These are phyloP conservation scores for Mya arenaria DNA, from an alignment of 1,140 invertebrate genomes.

Conservation along the genomic window DNA sequence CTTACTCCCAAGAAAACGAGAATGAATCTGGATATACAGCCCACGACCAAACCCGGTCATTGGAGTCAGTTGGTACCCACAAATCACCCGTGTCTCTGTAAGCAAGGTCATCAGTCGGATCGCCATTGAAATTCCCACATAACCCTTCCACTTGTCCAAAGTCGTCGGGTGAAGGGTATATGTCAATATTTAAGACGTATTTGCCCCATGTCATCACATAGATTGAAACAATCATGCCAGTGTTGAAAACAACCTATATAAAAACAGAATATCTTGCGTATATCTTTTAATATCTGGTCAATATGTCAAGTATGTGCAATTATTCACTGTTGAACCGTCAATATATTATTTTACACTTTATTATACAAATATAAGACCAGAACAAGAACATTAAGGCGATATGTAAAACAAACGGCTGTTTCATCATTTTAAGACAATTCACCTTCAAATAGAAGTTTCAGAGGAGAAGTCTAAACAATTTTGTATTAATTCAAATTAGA, in stretches of 20 bases:
- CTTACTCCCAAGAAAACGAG: slow-evolving; percentile 34
- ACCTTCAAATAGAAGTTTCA: too few relatives aligned
- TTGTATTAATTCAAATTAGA: too few relatives aligned
- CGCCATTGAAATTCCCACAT: slow-evolving; percentile 39
- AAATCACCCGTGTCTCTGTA: background rate
- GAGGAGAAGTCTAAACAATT: too few relatives aligned
- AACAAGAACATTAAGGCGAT: too few relatives aligned
- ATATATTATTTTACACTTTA: too few relatives aligned
- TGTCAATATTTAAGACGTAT: slow-evolving; percentile 24
- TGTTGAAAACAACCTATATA: slow-evolving; percentile 31
- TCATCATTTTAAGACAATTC: too few relatives aligned
- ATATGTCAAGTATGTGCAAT: too few relatives aligned
- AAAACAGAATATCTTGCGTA: too few relatives aligned
- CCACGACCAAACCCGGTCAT: background rate
- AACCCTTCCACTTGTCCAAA: slow-evolving; percentile 24
- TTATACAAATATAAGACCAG: too few relatives aligned
- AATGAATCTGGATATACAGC: slow-evolving; percentile 29
- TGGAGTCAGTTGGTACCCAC: background rate
- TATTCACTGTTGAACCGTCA: too few relatives aligned
- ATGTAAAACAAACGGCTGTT: too few relatives aligned
- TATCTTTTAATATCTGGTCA: too few relatives aligned
- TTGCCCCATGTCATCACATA: slow-evolving; percentile 20
- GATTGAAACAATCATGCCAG: slow-evolving; percentile 6
- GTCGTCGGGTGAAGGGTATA: background rate
- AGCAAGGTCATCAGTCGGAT: background rate